A percentile compares a stretch with the other conserved stretches of the same genome.
These are phyloP conservation scores for Cyprinodon brontotheroides DNA, from an alignment of 2,113 vertebrate genomes.

Conservation along the genomic window DNA sequence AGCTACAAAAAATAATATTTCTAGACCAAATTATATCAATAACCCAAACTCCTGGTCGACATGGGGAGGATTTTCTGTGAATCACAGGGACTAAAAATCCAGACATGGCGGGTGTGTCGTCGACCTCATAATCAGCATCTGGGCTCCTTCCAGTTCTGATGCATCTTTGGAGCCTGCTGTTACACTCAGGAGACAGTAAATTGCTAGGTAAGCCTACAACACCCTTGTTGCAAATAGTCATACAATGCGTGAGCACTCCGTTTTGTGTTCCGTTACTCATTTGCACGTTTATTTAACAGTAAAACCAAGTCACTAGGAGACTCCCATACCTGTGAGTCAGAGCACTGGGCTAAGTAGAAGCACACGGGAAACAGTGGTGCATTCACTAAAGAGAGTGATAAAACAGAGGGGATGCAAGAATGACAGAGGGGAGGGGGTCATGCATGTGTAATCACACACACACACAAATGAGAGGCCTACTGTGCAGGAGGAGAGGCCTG, in stretches of 20 bases:
- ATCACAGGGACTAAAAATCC: slow-evolving; percentile 3
- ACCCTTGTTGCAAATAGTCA: slow-evolving; percentile 15
- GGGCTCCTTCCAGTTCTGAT: slow-evolving; percentile 11
- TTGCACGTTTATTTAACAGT: slow-evolving; percentile 8
- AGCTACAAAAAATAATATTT: too few relatives aligned
- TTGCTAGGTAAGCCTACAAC: slow-evolving; percentile 21
- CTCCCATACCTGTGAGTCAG: slow-evolving; percentile 44
- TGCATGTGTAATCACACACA: slow-evolving; percentile 36
- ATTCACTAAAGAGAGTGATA: slow-evolving; percentile 52
- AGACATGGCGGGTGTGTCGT: slow-evolving; percentile 2
- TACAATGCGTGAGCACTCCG: slow-evolving; percentile 13
- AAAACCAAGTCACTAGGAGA: slow-evolving; percentile 51
- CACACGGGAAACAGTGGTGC: slow-evolving; percentile 42
- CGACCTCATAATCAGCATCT: neutral
- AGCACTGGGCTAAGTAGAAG: slow-evolving; percentile 41
- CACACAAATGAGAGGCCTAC: slow-evolving; percentile 56
- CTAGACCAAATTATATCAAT: neutral
- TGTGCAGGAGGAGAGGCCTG: slow-evolving; percentile 57
- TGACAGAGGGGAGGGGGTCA: slow-evolving; percentile 9
- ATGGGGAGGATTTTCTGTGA: slow-evolving; percentile 21
- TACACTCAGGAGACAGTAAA: slow-evolving; percentile 17
- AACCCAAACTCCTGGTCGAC: neutral
- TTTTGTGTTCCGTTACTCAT: slow-evolving; percentile 2
- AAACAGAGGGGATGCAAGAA: slow-evolving; percentile 20
- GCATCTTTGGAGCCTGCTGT: slow-evolving; percentile 14